phyloP scores from a whole-genome alignment of 2,888 invertebrate genomes.

The Poecilobothrus nobilitatus region DNA sequence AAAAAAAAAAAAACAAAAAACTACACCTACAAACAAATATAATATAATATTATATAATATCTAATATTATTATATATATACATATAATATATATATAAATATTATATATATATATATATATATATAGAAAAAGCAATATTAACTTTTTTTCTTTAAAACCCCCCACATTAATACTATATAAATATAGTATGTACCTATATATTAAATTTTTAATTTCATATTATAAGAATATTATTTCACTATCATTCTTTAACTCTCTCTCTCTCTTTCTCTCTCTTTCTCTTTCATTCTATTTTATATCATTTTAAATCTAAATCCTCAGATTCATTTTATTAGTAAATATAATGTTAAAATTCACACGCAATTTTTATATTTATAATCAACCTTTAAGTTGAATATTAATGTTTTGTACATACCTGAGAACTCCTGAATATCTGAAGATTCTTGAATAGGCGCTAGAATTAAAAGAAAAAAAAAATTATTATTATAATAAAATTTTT shows the following conservation, averaged over 20 bases:
- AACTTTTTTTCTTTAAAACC: not conserved
- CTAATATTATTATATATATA: too few relatives aligned
- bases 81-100: too few relatives aligned
- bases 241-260: too few relatives aligned
- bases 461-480: constrained; percentile 39
- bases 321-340: not conserved
- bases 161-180: not conserved
- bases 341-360: not conserved
- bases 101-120: too few relatives aligned
- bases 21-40: too few relatives aligned
- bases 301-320: too few relatives aligned
- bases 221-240: not conserved
- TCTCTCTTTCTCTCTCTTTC: too few relatives aligned
- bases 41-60: too few relatives aligned
- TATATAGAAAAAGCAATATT: too few relatives aligned
- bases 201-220: not conserved
- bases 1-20: not conserved
- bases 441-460: constrained; percentile 60
- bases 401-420: constrained; percentile 45
- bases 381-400: not conserved
- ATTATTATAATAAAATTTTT: not conserved
- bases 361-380: not conserved
- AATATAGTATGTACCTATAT: too few relatives aligned
- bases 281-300: too few relatives aligned
- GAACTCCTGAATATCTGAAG: constrained; percentile 56